Evolutionary conservation across 2,888 invertebrate genomes (phyloP).

Genomic region (Plutella xylostella): DNA sequence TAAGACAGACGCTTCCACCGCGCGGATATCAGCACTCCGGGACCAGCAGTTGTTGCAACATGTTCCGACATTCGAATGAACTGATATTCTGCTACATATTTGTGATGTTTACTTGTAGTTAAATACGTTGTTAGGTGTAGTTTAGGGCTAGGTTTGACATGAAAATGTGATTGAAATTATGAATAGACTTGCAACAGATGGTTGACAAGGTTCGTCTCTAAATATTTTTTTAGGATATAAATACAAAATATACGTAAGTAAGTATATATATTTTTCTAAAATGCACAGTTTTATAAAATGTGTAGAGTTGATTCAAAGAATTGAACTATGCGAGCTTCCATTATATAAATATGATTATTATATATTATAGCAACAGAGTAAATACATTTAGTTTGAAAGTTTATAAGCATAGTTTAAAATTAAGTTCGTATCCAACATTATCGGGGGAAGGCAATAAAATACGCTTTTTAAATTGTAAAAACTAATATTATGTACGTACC

Average conservation of each 20-base stretch:
- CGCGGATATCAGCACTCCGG: background rate
- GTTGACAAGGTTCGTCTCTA: background rate
- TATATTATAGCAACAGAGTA: too few relatives aligned
- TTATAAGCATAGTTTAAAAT: too few relatives aligned
- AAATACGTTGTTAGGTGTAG: conserved; percentile 5
- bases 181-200: background rate
- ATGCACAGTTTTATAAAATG: background rate
- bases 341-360: too few relatives aligned
- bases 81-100: conserved; percentile 19
- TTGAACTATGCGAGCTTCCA: too few relatives aligned
- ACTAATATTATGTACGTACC: conserved; percentile 34
- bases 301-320: background rate
- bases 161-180: background rate
- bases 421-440: conserved; percentile 39
- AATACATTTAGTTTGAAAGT: too few relatives aligned
- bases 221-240: background rate
- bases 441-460: conserved; percentile 79
- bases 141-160: conserved; percentile 8
- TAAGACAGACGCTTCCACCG: conserved; percentile 36
- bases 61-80: conserved; percentile 20
- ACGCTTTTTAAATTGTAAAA: conserved; percentile 72
- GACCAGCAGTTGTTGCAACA: too few relatives aligned
- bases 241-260: background rate
- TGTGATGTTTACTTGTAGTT: conserved; percentile 9
- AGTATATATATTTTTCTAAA: background rate